phyloP scores from a whole-genome alignment of 2,888 invertebrate species.

The Platypus cylindrus region DNA sequence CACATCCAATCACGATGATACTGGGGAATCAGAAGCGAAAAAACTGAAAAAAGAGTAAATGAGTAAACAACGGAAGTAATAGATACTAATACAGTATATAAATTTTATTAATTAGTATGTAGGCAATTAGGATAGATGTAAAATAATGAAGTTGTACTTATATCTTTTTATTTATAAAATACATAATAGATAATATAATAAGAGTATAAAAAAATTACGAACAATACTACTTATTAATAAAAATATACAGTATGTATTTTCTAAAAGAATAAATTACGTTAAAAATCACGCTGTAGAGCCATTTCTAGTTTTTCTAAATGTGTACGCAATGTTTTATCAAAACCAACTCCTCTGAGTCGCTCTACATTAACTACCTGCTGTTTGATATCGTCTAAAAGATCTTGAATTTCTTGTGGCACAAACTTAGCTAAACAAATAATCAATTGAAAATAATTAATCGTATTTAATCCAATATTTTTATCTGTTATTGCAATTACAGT shows the following conservation, averaged over 20 bases:
- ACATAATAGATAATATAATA: no score
- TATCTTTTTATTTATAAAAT: no score
- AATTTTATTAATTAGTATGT: no score
- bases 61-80: no score
- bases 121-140: no score
- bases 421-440: constrained; percentile 28
- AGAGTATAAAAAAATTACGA: no score
- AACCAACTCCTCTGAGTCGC: constrained; percentile 35
- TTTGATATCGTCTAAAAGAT: constrained; percentile 27
- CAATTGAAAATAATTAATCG: constrained; percentile 33
- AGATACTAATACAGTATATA: no score
- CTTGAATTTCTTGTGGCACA: constrained; percentile 28
- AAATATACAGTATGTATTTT: no score
- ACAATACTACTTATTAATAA: no score
- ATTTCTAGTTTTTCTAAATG: constrained; percentile 26
- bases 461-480: constrained; percentile 36
- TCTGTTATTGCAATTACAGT: constrained; percentile 28
- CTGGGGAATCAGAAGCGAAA: constrained; percentile 28
- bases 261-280: no score
- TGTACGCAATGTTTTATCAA: constrained; percentile 34
- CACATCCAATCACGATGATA: constrained; percentile 29
- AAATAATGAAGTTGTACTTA: no score
- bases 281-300: no score
- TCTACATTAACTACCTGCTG: constrained; percentile 34
- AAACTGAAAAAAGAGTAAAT: constrained; percentile 23